Evolutionary conservation across 2,888 invertebrate genomes (phyloP).

Genomic region (Caenorhabditis plicata): DNA sequence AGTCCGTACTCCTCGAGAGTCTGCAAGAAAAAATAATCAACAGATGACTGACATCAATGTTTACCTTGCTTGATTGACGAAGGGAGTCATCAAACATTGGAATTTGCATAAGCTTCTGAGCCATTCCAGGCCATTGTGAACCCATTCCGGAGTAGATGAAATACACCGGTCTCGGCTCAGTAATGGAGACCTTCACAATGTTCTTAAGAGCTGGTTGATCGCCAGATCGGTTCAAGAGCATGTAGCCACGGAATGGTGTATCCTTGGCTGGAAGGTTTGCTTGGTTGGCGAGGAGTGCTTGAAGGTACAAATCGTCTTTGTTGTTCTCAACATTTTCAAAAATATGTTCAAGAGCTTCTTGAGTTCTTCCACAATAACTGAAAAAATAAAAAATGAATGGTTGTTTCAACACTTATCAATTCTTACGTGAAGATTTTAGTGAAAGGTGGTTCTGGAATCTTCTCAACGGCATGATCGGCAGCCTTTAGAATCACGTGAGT

Average conservation of each 20-base stretch:
- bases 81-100: constrained; percentile 81
- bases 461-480: constrained; percentile 36
- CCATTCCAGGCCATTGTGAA: constrained; percentile 96
- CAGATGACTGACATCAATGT: background rate
- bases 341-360: constrained; percentile 57
- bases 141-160: constrained; percentile 98
- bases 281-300: constrained; percentile 58
- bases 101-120: constrained; percentile 78
- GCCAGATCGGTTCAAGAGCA: constrained; percentile 73
- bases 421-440: constrained; percentile 53
- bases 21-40: background rate
- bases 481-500: constrained; percentile 79
- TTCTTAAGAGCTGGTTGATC: constrained; percentile 45
- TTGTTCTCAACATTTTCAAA: constrained; percentile 62
- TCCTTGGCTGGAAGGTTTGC: constrained; percentile 74
- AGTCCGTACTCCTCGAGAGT: constrained; percentile 78
- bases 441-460: constrained; percentile 37
- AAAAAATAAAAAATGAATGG: constrained; percentile 3
- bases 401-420: background rate
- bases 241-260: constrained; percentile 77
- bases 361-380: constrained; percentile 78
- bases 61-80: constrained; percentile 64
- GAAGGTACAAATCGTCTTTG: constrained; percentile 51
- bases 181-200: constrained; percentile 60
- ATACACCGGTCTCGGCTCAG: constrained; percentile 75